Percentiles rank a stretch among this genome's conserved stretches.
Conservation (phyloP, 1,140 invertebrate genomes). For the Bombus sylvicola region DNA sequence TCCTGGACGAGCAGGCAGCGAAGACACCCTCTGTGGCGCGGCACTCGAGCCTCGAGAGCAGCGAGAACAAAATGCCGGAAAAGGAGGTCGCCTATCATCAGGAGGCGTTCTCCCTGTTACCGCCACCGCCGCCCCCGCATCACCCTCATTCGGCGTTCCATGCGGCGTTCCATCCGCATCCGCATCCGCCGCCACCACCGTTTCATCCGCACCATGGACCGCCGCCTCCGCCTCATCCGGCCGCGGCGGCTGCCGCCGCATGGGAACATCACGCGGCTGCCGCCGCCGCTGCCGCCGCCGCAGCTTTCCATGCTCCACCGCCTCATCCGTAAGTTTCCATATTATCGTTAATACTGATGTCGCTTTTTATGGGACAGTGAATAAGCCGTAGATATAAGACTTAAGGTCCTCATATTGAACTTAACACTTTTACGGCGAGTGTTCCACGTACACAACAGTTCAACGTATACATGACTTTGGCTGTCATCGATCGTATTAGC, state of each 20-base stretch:
- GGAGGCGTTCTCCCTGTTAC: slow-evolving; percentile 79
- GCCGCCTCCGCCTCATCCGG: slow-evolving; percentile 75
- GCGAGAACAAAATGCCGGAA: slow-evolving; percentile 76
- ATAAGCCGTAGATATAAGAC: neutral
- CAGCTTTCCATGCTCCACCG: slow-evolving; percentile 77
- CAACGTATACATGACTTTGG: too few relatives aligned
- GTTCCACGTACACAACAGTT: too few relatives aligned
- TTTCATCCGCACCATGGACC: slow-evolving; percentile 73
- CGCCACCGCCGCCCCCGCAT: slow-evolving; percentile 78
- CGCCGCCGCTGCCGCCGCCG: slow-evolving; percentile 73
- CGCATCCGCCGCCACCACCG: slow-evolving; percentile 76
- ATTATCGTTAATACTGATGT: neutral
- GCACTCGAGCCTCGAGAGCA: slow-evolving; percentile 30
- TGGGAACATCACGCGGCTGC: slow-evolving; percentile 81
- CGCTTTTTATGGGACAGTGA: neutral
- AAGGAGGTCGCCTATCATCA: slow-evolving; percentile 82
- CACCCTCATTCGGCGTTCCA: slow-evolving; percentile 81
- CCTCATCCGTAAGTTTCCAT: slow-evolving; percentile 77
- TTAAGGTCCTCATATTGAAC: neutral
- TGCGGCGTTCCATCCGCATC: slow-evolving; percentile 79
- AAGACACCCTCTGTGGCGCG: slow-evolving; percentile 35
- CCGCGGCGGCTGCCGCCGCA: slow-evolving; percentile 75
- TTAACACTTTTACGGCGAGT: too few relatives aligned
- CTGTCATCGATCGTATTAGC: too few relatives aligned
- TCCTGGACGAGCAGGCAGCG: slow-evolving; percentile 55